phyloP scores from a whole-genome alignment of 1,140 invertebrate species.

The Rhagoletis zephyria region DNA sequence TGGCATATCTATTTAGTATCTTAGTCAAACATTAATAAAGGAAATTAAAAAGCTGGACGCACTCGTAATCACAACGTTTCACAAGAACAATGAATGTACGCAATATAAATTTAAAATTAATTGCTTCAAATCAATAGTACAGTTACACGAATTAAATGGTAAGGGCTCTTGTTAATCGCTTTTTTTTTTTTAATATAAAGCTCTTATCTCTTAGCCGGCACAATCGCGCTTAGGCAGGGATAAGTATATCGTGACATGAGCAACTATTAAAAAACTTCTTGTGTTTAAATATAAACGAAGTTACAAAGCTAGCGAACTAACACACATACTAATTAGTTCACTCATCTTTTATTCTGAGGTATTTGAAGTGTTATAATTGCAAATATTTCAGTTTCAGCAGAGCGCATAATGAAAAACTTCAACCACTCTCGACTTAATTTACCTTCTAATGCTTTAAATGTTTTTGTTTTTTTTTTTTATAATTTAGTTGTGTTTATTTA shows the following conservation, averaged over 20 bases:
- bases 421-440: background rate
- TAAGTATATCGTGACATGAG: background rate
- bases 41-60: too few species aligned
- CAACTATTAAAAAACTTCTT: background rate
- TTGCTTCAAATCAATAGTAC: too few species aligned
- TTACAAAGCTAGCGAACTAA: background rate
- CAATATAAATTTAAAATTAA: too few species aligned
- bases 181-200: background rate
- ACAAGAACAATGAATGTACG: too few species aligned
- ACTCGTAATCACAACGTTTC: too few species aligned
- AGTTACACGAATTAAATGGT: too few species aligned
- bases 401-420: background rate
- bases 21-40: too few species aligned
- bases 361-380: background rate
- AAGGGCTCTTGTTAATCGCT: too few species aligned
- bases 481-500: background rate
- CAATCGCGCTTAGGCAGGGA: background rate
- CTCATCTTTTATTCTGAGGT: background rate
- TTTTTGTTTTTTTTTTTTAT: background rate
- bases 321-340: background rate
- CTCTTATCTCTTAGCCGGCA: background rate
- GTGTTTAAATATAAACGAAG: background rate
- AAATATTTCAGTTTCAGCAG: too few species aligned
- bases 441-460: background rate
- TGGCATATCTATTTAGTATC: too few species aligned